Conservation (phyloP, 1,140 invertebrate species). For the Ceratosolen fusciceps region DNA sequence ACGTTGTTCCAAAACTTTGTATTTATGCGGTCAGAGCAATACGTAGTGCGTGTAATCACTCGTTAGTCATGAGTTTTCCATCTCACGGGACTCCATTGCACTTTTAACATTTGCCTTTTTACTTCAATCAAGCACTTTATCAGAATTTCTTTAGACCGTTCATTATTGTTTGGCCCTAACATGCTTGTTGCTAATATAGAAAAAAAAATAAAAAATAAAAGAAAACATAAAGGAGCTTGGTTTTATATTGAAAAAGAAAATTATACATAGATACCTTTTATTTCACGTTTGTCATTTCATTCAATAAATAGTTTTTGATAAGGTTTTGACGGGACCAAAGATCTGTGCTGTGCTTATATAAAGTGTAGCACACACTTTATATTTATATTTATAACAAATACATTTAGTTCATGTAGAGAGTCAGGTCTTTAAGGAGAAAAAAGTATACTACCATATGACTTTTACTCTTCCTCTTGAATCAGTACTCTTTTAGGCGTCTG, state of each 20-base stretch:
- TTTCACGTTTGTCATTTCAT: too few species aligned
- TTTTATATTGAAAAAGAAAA: too few species aligned
- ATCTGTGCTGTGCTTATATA: too few species aligned
- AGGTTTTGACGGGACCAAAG: too few species aligned
- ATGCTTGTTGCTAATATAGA: background rate
- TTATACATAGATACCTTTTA: too few species aligned
- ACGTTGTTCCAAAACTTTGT: background rate
- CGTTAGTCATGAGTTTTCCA: conserved; percentile 15
- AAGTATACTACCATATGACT: background rate
- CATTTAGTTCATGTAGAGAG: too few species aligned
- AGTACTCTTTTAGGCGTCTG: background rate
- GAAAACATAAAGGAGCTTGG: too few species aligned
- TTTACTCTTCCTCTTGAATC: background rate
- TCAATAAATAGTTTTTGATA: too few species aligned
- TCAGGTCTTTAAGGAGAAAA: too few species aligned
- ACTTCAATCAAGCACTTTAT: background rate
- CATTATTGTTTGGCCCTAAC: background rate
- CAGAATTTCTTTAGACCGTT: background rate
- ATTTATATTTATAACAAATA: background rate
- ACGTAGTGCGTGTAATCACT: background rate
- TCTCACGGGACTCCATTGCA: background rate
- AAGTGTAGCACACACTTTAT: too few species aligned
- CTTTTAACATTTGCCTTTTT: background rate
- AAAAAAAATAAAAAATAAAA: background rate
- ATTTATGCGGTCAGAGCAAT: background rate